Evolutionary conservation across 1,140 invertebrate genomes (phyloP).

Genomic region (Trigoniulus corallinus): DNA sequence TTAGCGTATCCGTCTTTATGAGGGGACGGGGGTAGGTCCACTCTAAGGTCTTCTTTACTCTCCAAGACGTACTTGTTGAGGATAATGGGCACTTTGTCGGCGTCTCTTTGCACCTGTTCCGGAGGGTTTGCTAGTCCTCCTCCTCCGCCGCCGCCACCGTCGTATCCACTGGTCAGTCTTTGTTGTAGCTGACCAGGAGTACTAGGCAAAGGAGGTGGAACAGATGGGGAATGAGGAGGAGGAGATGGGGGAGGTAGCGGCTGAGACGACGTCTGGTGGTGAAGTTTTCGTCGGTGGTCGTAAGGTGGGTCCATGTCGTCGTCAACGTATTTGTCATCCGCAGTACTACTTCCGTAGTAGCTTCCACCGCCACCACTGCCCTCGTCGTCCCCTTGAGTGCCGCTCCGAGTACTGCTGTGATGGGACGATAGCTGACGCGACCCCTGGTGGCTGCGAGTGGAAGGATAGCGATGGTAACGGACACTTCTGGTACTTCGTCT

Average conservation of each 20-base stretch:
- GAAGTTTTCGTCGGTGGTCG: not conserved
- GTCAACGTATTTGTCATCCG: not conserved
- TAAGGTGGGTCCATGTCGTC: not conserved
- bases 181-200: too few relatives aligned
- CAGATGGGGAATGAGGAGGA: not conserved
- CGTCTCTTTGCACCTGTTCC: not conserved
- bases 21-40: not conserved
- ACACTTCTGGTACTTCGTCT: not conserved
- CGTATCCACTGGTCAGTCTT: not conserved
- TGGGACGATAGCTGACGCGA: not conserved
- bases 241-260: not conserved
- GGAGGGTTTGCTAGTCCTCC: not conserved
- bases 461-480: not conserved
- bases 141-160: not conserved
- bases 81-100: slow-evolving; percentile 9
- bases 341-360: not conserved
- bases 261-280: not conserved
- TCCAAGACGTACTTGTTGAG: slow-evolving; percentile 14
- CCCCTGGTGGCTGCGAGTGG: not conserved
- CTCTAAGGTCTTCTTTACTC: slow-evolving; percentile 9
- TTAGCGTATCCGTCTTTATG: not conserved
- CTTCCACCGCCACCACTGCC: not conserved
- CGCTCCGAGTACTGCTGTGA: not conserved
- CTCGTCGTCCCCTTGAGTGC: not conserved
- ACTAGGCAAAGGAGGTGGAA: not conserved